phyloP scores from a whole-genome alignment of 92 coral and sea anemone species.

The Phenganax subtilis region DNA sequence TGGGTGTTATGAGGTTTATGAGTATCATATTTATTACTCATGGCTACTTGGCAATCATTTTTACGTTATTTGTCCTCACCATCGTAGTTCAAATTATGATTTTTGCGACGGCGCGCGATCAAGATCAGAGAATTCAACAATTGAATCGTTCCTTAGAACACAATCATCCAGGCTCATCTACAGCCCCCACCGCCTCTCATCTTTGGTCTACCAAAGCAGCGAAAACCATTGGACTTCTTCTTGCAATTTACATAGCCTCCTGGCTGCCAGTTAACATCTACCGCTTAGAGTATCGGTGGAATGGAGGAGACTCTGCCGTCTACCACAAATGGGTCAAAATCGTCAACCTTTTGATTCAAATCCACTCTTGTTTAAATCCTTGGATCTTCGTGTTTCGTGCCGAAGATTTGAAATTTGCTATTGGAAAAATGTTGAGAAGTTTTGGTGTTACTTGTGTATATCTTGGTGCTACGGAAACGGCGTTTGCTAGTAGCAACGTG shows the following conservation, averaged over 20 bases:
- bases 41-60: neutral
- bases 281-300: constrained; percentile 3
- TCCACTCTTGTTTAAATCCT: constrained; percentile 31
- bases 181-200: neutral
- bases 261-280: constrained; percentile 32
- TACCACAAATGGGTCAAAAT: constrained; percentile 23
- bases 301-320: constrained; percentile 14
- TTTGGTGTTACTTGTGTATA: neutral
- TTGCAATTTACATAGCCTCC: constrained; percentile 15
- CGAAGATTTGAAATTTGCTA: neutral
- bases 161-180: constrained; percentile 19
- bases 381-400: constrained; percentile 19
- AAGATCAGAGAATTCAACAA: constrained; percentile 8
- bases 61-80: constrained; percentile 1
- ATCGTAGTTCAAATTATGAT: constrained; percentile 27
- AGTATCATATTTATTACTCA: too few relatives aligned
- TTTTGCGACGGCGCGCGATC: neutral
- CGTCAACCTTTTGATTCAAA: constrained; percentile 1
- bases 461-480: neutral
- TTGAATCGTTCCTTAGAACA: constrained; percentile 32
- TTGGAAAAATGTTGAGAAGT: neutral
- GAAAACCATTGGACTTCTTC: constrained; percentile 25
- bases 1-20: constrained; percentile 1
- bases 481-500: neutral
- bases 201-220: constrained; percentile 9